Base-by-base conservation (phyloP, 2,113 vertebrate species). In the Azemiops feae region DNA sequence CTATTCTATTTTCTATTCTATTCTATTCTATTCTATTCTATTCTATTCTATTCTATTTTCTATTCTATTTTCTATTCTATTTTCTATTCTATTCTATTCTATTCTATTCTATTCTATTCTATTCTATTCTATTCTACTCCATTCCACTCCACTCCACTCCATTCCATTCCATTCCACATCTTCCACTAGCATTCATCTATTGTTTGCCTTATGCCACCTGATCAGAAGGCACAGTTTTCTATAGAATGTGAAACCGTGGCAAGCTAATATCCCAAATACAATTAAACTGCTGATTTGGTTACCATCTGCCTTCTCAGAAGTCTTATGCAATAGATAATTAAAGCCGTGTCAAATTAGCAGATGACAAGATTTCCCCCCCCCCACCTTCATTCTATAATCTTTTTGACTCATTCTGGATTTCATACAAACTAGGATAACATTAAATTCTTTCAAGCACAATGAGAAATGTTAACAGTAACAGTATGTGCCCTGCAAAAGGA, bases 121-220 rank as follows among this genome's bases (percentile, higher is more conserved):
- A 54, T 18, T 25, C 1, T 55, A 55, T 5, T 47, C 45, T 47
- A 47, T 4, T 47, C 45, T 47, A 47, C 45, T 6, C 57, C 22
- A 55, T 1, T 27, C 58, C 27, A 58, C 8, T 27, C 57, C 3
- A 58, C 7, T 27, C 58, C 27, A 4, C 1, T 11, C 57, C 3
- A 3, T 25, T 25, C 54, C 1, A 57, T 57, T 88, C 2, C 23
- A 91, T 6, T 34, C 64, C 85, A 86, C 27, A 11, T 34, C 85
- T 93, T 85, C 89, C 22, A 39, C 54, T 50, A 93, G 45, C 1
- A 74, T 34, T 88, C 20, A 88, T 81, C 90, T 30, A 91, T 85
- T n/a, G 57, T 92, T 57, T 87, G 58, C 92, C 30, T 87, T 55
- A 9, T 87, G 92, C 20, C 55, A 81, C 69, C 64, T 90, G 91